Evolutionary conservation across 2,888 invertebrate genomes (phyloP).

Genomic region (Drosophila infuscata): DNA sequence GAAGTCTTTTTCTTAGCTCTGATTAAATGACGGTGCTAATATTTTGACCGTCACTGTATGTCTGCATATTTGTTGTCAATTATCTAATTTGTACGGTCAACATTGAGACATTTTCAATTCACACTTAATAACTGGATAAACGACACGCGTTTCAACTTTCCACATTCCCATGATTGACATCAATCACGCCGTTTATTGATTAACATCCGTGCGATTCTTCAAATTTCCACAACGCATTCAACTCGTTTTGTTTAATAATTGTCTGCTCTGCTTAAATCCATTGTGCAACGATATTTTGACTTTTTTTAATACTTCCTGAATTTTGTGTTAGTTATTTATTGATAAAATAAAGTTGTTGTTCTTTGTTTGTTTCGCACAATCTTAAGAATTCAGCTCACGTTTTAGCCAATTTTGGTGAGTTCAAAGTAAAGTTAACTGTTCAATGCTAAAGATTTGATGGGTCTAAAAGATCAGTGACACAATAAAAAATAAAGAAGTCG

Average conservation of each 20-base stretch:
- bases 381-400: constrained; percentile 55
- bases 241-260: background rate
- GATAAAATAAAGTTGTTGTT: constrained; percentile 17
- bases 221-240: constrained; percentile 4
- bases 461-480: constrained; percentile 11
- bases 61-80: constrained; percentile 43
- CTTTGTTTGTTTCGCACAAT: constrained; percentile 3
- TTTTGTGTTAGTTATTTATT: background rate
- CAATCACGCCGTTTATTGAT: constrained; percentile 62
- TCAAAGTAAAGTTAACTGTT: constrained; percentile 32
- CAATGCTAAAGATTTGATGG: constrained; percentile 34
- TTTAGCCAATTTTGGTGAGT: constrained; percentile 18
- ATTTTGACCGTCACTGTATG: background rate
- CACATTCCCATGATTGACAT: constrained; percentile 15
- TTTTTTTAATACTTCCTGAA: constrained; percentile 39
- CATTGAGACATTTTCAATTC: constrained; percentile 56
- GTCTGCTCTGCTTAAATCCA: background rate
- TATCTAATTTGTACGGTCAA: constrained; percentile 63
- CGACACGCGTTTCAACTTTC: constrained; percentile 37
- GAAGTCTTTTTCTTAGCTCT: background rate
- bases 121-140: constrained; percentile 44
- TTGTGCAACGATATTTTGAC: background rate
- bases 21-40: background rate
- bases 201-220: constrained; percentile 35
- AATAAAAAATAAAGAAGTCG: background rate